phyloP scores from a whole-genome alignment of 2,113 vertebrate genomes.

The Ameiurus melas region DNA sequence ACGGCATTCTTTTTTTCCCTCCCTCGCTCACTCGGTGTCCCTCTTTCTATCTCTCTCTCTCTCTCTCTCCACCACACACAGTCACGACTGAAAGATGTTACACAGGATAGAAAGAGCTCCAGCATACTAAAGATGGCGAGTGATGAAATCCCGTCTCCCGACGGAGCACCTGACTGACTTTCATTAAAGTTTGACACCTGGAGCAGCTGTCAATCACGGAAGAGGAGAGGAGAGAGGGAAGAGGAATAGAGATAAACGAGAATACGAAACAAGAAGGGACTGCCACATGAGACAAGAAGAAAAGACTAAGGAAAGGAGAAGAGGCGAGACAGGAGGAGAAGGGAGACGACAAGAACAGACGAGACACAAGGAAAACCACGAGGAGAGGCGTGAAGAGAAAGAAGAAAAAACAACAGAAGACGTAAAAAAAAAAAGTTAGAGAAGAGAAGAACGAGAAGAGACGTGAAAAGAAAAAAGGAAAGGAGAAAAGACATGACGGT shows the following conservation, averaged over 20 bases:
- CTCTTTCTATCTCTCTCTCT: not conserved
- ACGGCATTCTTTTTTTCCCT: not conserved
- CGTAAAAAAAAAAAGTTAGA: not conserved
- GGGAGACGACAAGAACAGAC: constrained; percentile 5
- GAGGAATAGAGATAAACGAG: not conserved
- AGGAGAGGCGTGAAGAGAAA: constrained; percentile 38
- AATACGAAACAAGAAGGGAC: constrained; percentile 50
- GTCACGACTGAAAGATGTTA: constrained; percentile 38
- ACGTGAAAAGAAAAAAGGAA: not conserved
- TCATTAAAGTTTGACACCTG: constrained; percentile 72
- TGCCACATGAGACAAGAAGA: not conserved
- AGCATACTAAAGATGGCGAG: constrained; percentile 69
- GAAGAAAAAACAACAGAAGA: constrained; percentile 16
- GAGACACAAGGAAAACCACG: constrained; percentile 48
- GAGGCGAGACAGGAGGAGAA: constrained; percentile 52
- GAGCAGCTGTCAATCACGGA: constrained; percentile 69
- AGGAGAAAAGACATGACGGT: too few relatives aligned
- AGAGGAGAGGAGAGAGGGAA: not conserved
- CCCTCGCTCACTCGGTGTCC: not conserved
- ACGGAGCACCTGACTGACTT: constrained; percentile 71
- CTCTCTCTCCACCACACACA: constrained; percentile 8
- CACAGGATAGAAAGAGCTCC: constrained; percentile 53
- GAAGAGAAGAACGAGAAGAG: not conserved
- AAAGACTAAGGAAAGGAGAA: not conserved
- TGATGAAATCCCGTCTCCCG: constrained; percentile 72